phyloP scores from a whole-genome alignment of 2,888 invertebrate species.

The Ernsta delagoae region DNA sequence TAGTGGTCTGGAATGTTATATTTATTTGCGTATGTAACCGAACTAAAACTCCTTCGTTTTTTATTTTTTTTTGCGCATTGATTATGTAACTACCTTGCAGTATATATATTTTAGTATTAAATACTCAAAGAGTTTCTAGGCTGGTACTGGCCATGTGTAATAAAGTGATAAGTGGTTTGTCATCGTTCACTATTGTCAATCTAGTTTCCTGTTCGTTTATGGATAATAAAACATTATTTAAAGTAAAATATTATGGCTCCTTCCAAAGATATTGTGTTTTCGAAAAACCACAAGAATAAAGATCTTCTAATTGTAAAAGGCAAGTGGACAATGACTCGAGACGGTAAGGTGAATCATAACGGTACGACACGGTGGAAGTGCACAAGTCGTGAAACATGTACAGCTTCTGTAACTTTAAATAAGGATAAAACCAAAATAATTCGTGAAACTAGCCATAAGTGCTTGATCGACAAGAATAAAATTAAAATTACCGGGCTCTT shows the following conservation, averaged over 20 bases:
- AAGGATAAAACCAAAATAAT: conserved; percentile 34
- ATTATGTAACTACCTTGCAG: conserved; percentile 4
- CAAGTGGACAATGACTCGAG: conserved; percentile 25
- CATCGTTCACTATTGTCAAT: conserved; percentile 1
- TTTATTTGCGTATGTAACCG: conserved; percentile 4
- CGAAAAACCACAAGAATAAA: conserved; percentile 21
- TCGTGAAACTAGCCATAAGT: conserved; percentile 34
- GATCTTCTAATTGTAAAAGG: conserved; percentile 26
- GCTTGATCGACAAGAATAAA: conserved; percentile 22
- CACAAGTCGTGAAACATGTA: conserved; percentile 32
- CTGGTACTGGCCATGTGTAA: conserved; percentile 19
- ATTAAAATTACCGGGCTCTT: conserved; percentile 31
- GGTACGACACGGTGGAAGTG: conserved; percentile 33
- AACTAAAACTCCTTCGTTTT: conserved; percentile 4
- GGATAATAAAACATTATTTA: conserved; percentile 16
- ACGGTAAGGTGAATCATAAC: conserved; percentile 11
- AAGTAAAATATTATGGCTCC: conserved; percentile 23
- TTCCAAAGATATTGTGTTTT: conserved; percentile 22
- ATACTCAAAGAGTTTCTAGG: conserved; percentile 5
- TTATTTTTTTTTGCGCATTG: conserved; percentile 4
- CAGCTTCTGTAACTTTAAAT: conserved; percentile 34
- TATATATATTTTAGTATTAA: conserved; percentile 1
- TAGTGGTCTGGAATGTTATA: conserved; percentile 4
- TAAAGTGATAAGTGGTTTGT: conserved; percentile 18
- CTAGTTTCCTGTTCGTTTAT: conserved; percentile 1